A percentile compares a stretch with the other conserved stretches of the same genome.
These are phyloP conservation scores for Scarus forsteni DNA, from an alignment of 2,797 vertebrate genomes.

Conservation along the genomic window DNA sequence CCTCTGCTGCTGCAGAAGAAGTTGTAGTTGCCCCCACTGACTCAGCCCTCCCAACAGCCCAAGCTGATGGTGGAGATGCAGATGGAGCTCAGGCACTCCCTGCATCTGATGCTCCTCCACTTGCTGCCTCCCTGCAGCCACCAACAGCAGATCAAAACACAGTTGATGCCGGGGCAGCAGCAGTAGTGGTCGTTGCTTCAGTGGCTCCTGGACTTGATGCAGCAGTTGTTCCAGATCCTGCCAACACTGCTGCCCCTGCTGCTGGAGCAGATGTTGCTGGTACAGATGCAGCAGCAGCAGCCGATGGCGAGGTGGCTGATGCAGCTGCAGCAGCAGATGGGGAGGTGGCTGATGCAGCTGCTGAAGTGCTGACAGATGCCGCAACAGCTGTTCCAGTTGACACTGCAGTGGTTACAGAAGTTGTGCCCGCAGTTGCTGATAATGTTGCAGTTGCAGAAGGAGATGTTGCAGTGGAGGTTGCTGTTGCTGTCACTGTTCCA, in stretches of 20 bases:
- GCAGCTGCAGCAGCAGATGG: conserved; percentile 34
- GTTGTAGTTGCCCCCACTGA: conserved; percentile 65
- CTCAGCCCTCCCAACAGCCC: conserved; percentile 42
- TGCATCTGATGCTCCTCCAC: conserved; percentile 49
- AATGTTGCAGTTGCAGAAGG: conserved; percentile 51
- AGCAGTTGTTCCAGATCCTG: conserved; percentile 40
- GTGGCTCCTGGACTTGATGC: conserved; percentile 60
- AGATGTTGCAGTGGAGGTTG: conserved; percentile 32
- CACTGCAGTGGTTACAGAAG: conserved; percentile 36
- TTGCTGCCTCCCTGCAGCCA: conserved; percentile 43
- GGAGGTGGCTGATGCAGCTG: neutral
- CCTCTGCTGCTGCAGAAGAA: conserved; percentile 65
- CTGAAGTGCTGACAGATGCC: conserved; percentile 36
- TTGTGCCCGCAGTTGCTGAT: conserved; percentile 33
- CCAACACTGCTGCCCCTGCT: conserved; percentile 12
- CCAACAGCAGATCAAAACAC: conserved; percentile 30
- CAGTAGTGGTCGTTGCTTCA: conserved; percentile 28
- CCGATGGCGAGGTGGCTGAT: conserved; percentile 41
- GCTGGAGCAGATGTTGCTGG: conserved; percentile 29
- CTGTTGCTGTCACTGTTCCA: conserved; percentile 44
- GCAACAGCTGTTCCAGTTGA: conserved; percentile 29
- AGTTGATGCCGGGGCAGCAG: conserved; percentile 51
- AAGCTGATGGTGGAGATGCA: conserved; percentile 55
- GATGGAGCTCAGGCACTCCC: conserved; percentile 59
- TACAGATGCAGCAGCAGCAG: conserved; percentile 30